A percentile compares a stretch with the other conserved stretches of the same genome.
Evolutionary conservation across 2,888 invertebrate genomes (phyloP).

Genomic region (Euphydryas editha): DNA sequence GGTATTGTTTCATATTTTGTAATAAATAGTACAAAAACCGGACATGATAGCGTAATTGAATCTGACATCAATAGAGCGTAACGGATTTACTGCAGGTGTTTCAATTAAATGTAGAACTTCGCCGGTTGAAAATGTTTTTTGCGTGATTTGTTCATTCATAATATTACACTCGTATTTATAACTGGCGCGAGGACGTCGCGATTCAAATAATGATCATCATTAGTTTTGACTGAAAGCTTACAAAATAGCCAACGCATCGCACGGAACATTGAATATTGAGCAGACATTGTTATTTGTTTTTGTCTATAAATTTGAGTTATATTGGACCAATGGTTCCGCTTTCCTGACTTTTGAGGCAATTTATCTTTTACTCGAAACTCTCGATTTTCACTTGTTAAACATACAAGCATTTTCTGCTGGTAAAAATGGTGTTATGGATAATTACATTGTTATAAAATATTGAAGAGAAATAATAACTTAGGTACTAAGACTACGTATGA

Average conservation of each 20-base stretch:
- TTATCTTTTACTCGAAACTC: slow-evolving; percentile 40
- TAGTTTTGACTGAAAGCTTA: slow-evolving; percentile 22
- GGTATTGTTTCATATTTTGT: slow-evolving; percentile 43
- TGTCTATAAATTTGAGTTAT: slow-evolving; percentile 42
- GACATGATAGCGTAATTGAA: slow-evolving; percentile 59
- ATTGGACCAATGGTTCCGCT: slow-evolving; percentile 63
- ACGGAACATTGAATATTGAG: slow-evolving; percentile 35
- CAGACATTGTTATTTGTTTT: slow-evolving; percentile 29
- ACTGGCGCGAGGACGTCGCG: slow-evolving; percentile 19
- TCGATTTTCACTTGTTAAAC: slow-evolving; percentile 35
- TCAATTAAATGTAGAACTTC: slow-evolving; percentile 38
- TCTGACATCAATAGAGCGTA: slow-evolving; percentile 66
- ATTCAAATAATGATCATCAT: slow-evolving; percentile 31
- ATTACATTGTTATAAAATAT: too few species aligned
- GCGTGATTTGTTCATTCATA: slow-evolving; percentile 29
- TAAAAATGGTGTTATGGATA: too few species aligned
- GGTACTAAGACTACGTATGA: background rate
- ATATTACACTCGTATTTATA: slow-evolving; percentile 30
- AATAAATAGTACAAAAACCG: slow-evolving; percentile 55
- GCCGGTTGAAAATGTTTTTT: slow-evolving; percentile 31
- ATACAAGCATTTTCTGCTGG: too few species aligned
- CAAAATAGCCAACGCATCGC: slow-evolving; percentile 31
- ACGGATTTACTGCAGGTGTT: slow-evolving; percentile 52
- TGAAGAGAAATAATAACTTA: too few species aligned
- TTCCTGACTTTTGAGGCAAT: slow-evolving; percentile 57